These are phyloP conservation scores for Strongylocentrotus purpuratus DNA, from an alignment of 35 echinoderm and acorn worm species.

Conservation along the genomic window DNA sequence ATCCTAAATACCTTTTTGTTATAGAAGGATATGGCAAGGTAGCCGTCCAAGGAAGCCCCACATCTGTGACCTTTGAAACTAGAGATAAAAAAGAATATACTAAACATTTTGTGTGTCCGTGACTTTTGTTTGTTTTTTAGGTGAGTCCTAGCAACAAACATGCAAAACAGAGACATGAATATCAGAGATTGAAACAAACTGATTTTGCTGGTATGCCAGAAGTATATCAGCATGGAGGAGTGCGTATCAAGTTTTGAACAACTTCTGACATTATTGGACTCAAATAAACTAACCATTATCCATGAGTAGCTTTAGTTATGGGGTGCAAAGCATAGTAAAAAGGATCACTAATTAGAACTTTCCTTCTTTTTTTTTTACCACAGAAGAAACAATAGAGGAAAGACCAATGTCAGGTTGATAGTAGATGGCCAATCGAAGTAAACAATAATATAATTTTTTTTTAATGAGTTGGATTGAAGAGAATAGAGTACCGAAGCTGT, in stretches of 20 bases:
- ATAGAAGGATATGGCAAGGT: not conserved
- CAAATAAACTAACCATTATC: not conserved
- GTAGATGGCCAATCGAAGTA: no score
- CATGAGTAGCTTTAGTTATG: no score
- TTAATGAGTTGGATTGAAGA: no score
- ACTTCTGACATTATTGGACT: not conserved
- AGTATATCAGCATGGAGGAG: not conserved
- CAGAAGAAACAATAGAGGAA: no score
- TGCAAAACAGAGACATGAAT: not conserved
- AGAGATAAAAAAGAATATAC: not conserved
- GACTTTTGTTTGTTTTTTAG: not conserved
- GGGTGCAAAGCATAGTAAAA: no score
- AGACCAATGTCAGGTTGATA: no score
- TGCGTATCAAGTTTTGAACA: not conserved
- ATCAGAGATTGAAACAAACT: not conserved
- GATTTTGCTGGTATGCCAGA: not conserved
- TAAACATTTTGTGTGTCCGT: not conserved
- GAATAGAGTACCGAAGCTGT: no score
- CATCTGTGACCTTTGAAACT: not conserved
- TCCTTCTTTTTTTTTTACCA: no score
- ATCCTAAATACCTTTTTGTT: no score
- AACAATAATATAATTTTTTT: no score
- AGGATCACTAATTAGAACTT: no score
- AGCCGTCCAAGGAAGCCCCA: not conserved
- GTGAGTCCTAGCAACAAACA: not conserved